Conservation (phyloP, 2,113 vertebrate genomes). For the Pedetes capensis region DNA sequence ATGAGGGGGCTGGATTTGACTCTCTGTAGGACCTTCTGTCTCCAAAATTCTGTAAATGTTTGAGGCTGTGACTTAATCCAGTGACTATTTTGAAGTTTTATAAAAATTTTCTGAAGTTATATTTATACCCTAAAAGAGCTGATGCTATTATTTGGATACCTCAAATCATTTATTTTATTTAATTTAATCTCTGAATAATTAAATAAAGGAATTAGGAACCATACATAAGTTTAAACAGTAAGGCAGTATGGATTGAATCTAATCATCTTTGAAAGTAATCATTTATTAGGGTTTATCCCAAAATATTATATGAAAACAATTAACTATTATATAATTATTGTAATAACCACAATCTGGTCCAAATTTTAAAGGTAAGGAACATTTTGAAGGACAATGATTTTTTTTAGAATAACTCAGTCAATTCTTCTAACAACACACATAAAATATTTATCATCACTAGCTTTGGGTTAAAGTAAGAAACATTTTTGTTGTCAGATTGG, state of each 20-base stretch:
- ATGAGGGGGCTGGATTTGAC: background rate
- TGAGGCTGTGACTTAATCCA: background rate
- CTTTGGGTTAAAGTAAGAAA: background rate
- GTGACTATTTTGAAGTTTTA: background rate
- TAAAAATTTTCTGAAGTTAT: background rate
- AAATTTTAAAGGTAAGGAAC: background rate
- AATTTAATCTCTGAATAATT: background rate
- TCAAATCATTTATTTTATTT: slow-evolving; percentile 9
- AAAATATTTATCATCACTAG: slow-evolving; percentile 4
- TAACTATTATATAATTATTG: slow-evolving; percentile 4
- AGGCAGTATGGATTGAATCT: background rate
- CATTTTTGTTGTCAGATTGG: background rate
- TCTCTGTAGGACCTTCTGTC: background rate
- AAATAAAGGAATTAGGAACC: slow-evolving; percentile 26
- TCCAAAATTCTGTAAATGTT: background rate
- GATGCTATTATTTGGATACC: background rate
- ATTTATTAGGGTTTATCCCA: background rate
- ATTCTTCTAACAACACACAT: background rate
- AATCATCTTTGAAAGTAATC: slow-evolving; percentile 19
- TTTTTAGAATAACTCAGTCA: background rate
- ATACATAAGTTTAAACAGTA: background rate
- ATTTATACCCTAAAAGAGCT: background rate
- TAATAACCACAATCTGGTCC: background rate
- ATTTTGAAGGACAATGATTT: background rate
- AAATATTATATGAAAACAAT: background rate